Evolutionary conservation across 2,797 vertebrate species (phyloP), one percentile per base, ranked within the genome.

Genomic region (Prunella strophiata): DNA sequence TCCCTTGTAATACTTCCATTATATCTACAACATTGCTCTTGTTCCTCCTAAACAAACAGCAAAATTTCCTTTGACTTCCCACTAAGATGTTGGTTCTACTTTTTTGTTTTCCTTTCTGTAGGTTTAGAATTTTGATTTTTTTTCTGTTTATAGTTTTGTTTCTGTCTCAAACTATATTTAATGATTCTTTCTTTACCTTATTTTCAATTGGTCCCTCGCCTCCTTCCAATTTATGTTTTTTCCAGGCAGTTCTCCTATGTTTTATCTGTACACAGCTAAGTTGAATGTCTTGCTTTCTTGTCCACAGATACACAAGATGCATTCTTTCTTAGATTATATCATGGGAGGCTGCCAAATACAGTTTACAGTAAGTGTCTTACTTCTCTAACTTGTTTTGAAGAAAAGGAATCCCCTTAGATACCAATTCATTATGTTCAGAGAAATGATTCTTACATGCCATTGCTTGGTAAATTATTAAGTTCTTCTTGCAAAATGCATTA

Each of bases 311-410:
- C 99, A 99, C 98, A 99, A 99, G 98, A 99, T 99, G 99, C 99
- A 99, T 97, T 99, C 99, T 50, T 99, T 99, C 98, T 97, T 99
- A 98, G 99, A 99, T 97, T 99, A 99, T 96, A 99, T 99, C 97
- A 99, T 99, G 99, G 99, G 99, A 82, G 99, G 99, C 97, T 99
- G 99, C 98, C 99, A 99, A 97, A 99, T 99, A 98, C 99, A 99
- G 98, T 99, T 99, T 98, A 99, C 99, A 95, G 99, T 99, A 98
- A 98, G 99, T 98, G 48, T 50, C 50, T 85, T 94, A 42, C 42
- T 66, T 91, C 66, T 94, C 42, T 78, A 30, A 30, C 48, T 94
- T 91, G 8, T 73, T 91, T 36, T 40, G 74, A 47, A 57, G 67
- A 61, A 58, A 71, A 50, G 43, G 63, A 76, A 55, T 66, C 54